phyloP scores from a whole-genome alignment of 2,888 invertebrate genomes.

The Nomada goodeniana region DNA sequence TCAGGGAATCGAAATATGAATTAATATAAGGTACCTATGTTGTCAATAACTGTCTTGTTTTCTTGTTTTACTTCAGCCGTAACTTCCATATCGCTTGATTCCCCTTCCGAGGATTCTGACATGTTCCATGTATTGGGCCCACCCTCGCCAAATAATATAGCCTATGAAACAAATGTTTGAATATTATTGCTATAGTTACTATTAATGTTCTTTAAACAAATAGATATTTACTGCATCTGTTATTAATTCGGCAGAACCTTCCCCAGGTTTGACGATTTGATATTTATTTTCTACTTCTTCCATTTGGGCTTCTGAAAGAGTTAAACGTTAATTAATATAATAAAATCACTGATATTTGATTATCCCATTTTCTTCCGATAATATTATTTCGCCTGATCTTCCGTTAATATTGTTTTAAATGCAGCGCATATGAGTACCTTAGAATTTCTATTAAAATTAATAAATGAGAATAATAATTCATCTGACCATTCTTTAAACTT shows the following conservation, averaged over 20 bases:
- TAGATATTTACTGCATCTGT: constrained; percentile 32
- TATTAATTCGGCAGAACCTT: constrained; percentile 84
- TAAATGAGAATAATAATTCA: no score
- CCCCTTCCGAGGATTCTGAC: constrained; percentile 78
- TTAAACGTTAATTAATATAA: neutral
- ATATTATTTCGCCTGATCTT: no score
- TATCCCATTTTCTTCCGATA: no score
- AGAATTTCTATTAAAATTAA: no score
- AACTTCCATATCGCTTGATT: constrained; percentile 79
- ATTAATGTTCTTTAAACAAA: constrained; percentile 1
- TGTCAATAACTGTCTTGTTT: constrained; percentile 74
- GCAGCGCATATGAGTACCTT: no score
- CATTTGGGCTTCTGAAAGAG: neutral
- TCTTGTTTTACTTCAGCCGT: constrained; percentile 73
- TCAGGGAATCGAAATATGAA: constrained; percentile 4
- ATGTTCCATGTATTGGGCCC: constrained; percentile 78
- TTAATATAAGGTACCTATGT: constrained; percentile 76
- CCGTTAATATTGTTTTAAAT: no score
- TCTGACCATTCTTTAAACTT: no score
- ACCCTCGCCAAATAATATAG: constrained; percentile 78
- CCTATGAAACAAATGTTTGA: constrained; percentile 68
- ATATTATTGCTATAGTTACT: neutral
- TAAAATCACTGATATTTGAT: no score
- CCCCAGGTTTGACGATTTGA: constrained; percentile 75
- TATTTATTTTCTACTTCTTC: constrained; percentile 58